phyloP scores from a whole-genome alignment of 2,888 invertebrate species.

The Ochropleura plecta region DNA sequence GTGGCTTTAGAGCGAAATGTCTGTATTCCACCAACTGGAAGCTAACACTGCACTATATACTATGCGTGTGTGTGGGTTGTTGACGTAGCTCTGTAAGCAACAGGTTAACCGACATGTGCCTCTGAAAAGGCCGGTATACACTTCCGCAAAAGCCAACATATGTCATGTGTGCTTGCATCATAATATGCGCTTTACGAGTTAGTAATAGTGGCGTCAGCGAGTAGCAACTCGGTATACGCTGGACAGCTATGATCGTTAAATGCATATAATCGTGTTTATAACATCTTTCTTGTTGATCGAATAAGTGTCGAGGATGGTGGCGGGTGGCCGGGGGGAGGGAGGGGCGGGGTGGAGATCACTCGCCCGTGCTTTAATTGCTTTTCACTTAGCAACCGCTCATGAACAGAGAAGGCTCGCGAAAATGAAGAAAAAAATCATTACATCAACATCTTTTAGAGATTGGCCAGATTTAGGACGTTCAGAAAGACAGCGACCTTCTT shows the following conservation, averaged over 20 bases:
- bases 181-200: slow-evolving; percentile 38
- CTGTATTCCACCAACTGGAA: background rate
- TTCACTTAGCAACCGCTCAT: slow-evolving; percentile 91
- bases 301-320: slow-evolving; percentile 75
- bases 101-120: slow-evolving; percentile 55
- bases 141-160: slow-evolving; percentile 2
- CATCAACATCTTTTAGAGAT: slow-evolving; percentile 90
- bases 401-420: slow-evolving; percentile 88
- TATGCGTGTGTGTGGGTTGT: slow-evolving; percentile 26
- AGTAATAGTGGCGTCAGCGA: slow-evolving; percentile 10
- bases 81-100: slow-evolving; percentile 41
- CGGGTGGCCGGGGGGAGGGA: slow-evolving; percentile 69
- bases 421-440: slow-evolving; percentile 90
- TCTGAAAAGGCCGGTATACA: slow-evolving; percentile 3
- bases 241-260: slow-evolving; percentile 59
- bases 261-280: slow-evolving; percentile 77
- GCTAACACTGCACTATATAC: slow-evolving; percentile 10
- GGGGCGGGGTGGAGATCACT: slow-evolving; percentile 86
- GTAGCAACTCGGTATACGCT: slow-evolving; percentile 19
- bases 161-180: slow-evolving; percentile 20
- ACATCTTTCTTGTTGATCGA: slow-evolving; percentile 85
- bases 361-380: slow-evolving; percentile 91
- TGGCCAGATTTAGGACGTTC: slow-evolving; percentile 89
- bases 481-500: slow-evolving; percentile 87
- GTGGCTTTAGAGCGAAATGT: background rate